These are phyloP conservation scores for Musca vetustissima DNA, from an alignment of 1,140 invertebrate species.

Conservation along the genomic window DNA sequence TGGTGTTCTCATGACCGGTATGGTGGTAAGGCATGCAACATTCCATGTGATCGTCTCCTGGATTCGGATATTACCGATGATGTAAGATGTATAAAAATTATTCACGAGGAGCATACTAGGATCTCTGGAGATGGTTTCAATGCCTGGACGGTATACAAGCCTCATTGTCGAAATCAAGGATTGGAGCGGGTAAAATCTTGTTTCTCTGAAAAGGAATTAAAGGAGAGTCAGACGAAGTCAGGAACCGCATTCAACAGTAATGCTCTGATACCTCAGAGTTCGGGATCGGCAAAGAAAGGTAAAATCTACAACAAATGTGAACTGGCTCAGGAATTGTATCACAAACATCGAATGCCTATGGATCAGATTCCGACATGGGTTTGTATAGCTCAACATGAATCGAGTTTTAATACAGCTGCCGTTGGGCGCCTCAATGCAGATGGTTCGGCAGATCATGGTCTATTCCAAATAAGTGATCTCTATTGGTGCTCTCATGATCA, in stretches of 20 bases:
- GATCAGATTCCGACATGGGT: conserved; percentile 68
- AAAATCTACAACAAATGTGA: conserved; percentile 66
- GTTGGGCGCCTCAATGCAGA: conserved; percentile 60
- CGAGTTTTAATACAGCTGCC: conserved; percentile 66
- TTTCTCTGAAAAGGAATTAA: conserved; percentile 16
- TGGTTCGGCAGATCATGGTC: conserved; percentile 67
- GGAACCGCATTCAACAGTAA: not conserved
- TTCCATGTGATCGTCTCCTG: conserved; percentile 61
- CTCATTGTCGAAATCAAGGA: conserved; percentile 26
- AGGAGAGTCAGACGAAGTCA: conserved; percentile 1
- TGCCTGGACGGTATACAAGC: conserved; percentile 66
- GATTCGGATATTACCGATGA: conserved; percentile 69
- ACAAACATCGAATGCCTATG: conserved; percentile 57
- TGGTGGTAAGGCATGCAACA: conserved; percentile 60
- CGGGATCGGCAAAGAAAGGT: conserved; percentile 28
- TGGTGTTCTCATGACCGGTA: conserved; percentile 65
- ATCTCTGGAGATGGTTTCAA: conserved; percentile 67
- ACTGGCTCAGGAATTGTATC: conserved; percentile 60
- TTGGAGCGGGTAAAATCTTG: conserved; percentile 14
- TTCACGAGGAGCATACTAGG: conserved; percentile 62
- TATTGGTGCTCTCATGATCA: conserved; percentile 66
- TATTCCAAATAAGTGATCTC: conserved; percentile 69
- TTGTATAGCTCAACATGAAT: conserved; percentile 71
- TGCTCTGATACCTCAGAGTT: conserved; percentile 27
- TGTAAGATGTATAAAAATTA: conserved; percentile 61